Conservation (phyloP, 1,140 invertebrate species). For the Cydia fagiglandana region DNA sequence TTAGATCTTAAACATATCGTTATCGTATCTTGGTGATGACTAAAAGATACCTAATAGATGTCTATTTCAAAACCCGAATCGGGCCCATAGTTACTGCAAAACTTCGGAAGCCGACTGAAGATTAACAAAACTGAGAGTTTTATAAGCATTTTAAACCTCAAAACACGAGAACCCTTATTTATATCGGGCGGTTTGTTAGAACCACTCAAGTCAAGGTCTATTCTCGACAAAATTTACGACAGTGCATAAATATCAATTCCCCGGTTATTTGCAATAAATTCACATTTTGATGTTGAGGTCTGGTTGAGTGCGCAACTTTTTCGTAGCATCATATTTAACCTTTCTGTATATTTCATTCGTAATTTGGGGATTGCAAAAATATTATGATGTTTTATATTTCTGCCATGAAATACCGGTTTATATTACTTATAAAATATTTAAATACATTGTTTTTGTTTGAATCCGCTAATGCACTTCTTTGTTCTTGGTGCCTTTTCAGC, state of each 20-base stretch:
- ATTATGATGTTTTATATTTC: background rate
- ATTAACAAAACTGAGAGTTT: conserved; percentile 13
- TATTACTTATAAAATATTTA: background rate
- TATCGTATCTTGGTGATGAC: too few species aligned
- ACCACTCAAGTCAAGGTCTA: conserved; percentile 44
- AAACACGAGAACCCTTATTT: conserved; percentile 37
- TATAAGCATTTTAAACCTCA: conserved; percentile 23
- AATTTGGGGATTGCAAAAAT: background rate
- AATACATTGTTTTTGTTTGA: background rate
- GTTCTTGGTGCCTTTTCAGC: conserved; percentile 3
- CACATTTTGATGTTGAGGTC: conserved; percentile 47
- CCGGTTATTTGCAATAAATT: conserved; percentile 52
- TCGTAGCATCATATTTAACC: conserved; percentile 39
- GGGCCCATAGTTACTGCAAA: too few species aligned
- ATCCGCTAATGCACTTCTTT: conserved; percentile 14
- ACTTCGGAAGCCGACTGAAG: background rate
- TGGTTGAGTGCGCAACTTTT: conserved; percentile 36
- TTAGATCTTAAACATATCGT: too few species aligned
- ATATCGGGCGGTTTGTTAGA: conserved; percentile 34
- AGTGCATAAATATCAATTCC: conserved; percentile 55
- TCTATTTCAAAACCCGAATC: too few species aligned
- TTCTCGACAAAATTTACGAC: conserved; percentile 46
- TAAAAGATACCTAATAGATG: too few species aligned
- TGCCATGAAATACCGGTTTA: background rate
- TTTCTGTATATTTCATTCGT: conserved; percentile 21